Conservation (phyloP, 2,797 vertebrate species). For the Todus mexicanus region DNA sequence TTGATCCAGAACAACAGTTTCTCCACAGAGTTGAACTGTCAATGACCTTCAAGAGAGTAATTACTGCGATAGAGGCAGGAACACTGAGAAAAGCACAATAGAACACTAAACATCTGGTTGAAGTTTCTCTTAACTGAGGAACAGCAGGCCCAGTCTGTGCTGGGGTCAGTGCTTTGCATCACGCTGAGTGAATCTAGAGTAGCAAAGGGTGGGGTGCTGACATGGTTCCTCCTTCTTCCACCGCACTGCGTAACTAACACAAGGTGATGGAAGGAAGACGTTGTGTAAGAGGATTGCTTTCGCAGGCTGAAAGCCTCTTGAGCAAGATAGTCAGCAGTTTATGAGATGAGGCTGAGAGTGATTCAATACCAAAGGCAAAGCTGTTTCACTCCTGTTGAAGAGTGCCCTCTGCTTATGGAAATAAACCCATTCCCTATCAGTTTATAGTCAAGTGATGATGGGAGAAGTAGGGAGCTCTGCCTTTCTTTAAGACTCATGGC, state of each 20-base stretch:
- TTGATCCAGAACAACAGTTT: not conserved
- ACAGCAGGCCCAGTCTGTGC: not conserved
- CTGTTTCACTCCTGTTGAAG: not conserved
- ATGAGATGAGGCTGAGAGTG: not conserved
- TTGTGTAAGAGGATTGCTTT: not conserved
- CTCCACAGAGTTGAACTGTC: not conserved
- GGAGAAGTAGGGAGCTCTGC: not conserved
- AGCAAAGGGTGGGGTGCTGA: not conserved
- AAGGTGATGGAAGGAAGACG: not conserved
- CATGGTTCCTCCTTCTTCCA: not conserved
- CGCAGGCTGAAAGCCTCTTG: not conserved
- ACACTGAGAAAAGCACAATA: not conserved
- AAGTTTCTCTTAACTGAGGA: not conserved
- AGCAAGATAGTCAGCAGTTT: not conserved
- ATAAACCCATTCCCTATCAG: not conserved
- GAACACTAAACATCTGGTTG: not conserved
- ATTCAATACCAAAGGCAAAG: not conserved
- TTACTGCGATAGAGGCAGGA: not conserved
- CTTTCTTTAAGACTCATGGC: not conserved
- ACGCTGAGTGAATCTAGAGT: not conserved
- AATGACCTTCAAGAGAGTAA: not conserved
- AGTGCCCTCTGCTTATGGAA: not conserved
- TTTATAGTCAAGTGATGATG: not conserved
- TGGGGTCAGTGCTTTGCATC: not conserved
- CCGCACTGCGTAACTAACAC: fast-evolving